A percentile compares a stretch with the other conserved stretches of the same genome.
Conservation (phyloP, 2,888 invertebrate genomes). For the Melipona beecheii region DNA sequence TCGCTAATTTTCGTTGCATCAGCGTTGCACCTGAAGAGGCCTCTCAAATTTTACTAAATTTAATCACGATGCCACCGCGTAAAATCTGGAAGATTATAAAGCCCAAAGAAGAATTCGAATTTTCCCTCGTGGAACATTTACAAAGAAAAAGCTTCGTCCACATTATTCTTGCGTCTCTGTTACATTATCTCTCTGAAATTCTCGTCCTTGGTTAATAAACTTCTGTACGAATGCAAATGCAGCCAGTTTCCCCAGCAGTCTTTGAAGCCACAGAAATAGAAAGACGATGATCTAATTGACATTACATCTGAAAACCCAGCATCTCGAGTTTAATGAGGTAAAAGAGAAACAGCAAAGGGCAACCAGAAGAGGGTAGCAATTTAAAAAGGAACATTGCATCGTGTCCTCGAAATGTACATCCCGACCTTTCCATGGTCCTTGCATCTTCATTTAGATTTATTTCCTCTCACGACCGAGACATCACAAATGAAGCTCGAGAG, state of each 20-base stretch:
- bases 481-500: background rate
- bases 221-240: background rate
- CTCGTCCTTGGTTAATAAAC: background rate
- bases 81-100: too few species aligned
- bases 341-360: background rate
- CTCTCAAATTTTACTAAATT: too few species aligned
- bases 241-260: background rate
- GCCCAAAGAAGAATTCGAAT: background rate
- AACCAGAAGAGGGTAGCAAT: too few species aligned
- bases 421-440: background rate
- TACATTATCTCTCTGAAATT: background rate
- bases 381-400: too few species aligned
- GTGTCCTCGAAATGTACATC: too few species aligned
- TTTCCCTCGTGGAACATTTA: background rate
- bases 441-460: background rate
- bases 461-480: background rate
- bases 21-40: too few species aligned
- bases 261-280: background rate
- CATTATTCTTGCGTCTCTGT: background rate
- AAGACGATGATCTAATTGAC: background rate
- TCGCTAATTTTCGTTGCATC: too few species aligned
- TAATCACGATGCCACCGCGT: too few species aligned
- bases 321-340: background rate
- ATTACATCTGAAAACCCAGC: background rate
- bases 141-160: background rate